Conservation (phyloP, 2,888 invertebrate species). For the Diadegma fenestrale region DNA sequence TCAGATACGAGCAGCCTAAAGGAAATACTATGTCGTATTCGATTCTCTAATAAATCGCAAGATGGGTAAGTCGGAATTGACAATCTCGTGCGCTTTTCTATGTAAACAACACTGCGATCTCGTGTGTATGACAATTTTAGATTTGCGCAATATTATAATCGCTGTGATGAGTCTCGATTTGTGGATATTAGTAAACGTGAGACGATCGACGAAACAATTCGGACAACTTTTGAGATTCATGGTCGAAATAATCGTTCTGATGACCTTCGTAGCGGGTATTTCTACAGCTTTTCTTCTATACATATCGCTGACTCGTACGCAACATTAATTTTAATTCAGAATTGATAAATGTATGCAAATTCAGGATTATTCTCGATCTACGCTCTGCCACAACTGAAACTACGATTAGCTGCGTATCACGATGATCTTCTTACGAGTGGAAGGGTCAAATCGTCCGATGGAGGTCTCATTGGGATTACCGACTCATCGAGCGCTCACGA, state of each 20-base stretch:
- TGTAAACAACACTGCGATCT: not conserved
- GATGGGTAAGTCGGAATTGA: not conserved
- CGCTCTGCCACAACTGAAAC: conserved; percentile 51
- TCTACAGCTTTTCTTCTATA: not conserved
- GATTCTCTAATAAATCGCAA: not conserved
- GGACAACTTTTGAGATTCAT: conserved; percentile 61
- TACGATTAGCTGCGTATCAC: conserved; percentile 42
- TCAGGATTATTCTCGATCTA: conserved; percentile 69
- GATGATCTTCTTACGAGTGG: not conserved
- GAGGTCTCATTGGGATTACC: conserved; percentile 55
- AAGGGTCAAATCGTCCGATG: conserved; percentile 22
- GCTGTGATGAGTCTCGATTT: conserved; percentile 72
- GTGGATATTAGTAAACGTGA: conserved; percentile 72
- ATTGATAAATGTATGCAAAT: not conserved
- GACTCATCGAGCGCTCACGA: conserved; percentile 50
- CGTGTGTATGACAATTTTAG: conserved; percentile 39
- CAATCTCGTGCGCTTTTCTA: not conserved
- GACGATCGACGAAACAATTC: conserved; percentile 55
- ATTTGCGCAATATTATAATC: conserved; percentile 39
- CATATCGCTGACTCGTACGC: not conserved
- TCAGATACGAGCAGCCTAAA: not conserved
- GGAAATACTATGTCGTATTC: not conserved
- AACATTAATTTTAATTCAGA: not conserved
- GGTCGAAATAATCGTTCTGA: conserved; percentile 67
- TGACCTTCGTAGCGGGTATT: conserved; percentile 72